A percentile compares a stretch with the other conserved stretches of the same genome.
Evolutionary conservation across 2,797 vertebrate species (phyloP).

Genomic region (Limnodromus scolopaceus): DNA sequence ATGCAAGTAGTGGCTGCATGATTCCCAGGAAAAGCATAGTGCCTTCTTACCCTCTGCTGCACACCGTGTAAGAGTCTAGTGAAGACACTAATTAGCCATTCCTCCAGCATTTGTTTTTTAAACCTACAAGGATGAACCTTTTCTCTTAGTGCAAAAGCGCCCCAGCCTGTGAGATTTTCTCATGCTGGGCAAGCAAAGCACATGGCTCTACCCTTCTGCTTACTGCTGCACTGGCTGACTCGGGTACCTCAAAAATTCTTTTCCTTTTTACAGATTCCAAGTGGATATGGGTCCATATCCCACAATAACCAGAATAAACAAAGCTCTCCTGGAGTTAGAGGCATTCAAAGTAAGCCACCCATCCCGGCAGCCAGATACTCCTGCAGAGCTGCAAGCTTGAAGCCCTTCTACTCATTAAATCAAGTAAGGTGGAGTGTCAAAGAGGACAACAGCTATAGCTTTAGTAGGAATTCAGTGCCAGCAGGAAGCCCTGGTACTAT

Average conservation of each 20-base stretch:
- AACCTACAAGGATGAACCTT: background rate
- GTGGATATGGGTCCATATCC: slow-evolving; percentile 88
- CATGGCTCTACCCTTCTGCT: background rate
- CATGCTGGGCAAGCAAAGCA: background rate
- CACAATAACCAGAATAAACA: slow-evolving; percentile 88
- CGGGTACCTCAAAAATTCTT: background rate
- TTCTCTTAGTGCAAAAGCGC: background rate
- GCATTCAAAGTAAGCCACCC: slow-evolving; percentile 92
- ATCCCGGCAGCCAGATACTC: slow-evolving; percentile 91
- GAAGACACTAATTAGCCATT: background rate
- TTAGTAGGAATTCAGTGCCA: background rate
- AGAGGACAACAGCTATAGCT: background rate
- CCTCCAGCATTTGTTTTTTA: background rate
- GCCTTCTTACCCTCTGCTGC: background rate
- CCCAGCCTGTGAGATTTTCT: background rate
- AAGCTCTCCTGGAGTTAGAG: slow-evolving; percentile 86
- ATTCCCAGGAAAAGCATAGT: background rate
- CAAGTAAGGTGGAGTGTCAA: background rate
- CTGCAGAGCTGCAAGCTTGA: slow-evolving; percentile 83
- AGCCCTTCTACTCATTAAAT: background rate
- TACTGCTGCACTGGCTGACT: background rate
- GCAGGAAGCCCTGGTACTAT: background rate
- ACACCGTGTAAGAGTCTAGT: background rate
- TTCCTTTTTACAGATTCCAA: slow-evolving; percentile 85
- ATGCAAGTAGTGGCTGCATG: background rate